Percentiles rank a stretch among this genome's conserved stretches.
Conservation (phyloP, 2,113 vertebrate species). For the Plestiodon gilberti region DNA sequence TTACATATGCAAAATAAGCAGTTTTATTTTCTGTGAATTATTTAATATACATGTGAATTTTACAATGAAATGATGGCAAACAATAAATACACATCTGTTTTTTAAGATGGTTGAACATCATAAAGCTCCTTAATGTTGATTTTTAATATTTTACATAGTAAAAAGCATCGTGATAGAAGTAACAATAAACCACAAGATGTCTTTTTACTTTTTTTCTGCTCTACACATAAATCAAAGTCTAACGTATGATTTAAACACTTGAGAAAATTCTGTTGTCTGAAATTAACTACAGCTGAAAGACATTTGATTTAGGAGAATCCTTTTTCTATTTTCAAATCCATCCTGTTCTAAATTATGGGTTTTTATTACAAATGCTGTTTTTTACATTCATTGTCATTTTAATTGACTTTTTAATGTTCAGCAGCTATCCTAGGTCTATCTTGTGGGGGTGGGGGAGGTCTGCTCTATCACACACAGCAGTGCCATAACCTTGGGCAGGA, state of each 20-base stretch:
- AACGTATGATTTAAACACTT: conserved; percentile 60
- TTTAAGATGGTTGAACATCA: not conserved
- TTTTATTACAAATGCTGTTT: conserved; percentile 72
- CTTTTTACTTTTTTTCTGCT: conserved; percentile 29
- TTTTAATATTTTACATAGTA: not conserved
- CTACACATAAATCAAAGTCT: conserved; percentile 57
- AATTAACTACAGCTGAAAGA: conserved; percentile 71
- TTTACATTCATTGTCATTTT: conserved; percentile 68
- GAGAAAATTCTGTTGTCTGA: conserved; percentile 68
- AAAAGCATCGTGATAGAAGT: not conserved
- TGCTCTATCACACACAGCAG: no score
- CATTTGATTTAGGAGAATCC: conserved; percentile 69
- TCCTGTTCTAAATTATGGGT: conserved; percentile 63
- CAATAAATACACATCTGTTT: not conserved
- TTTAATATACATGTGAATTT: not conserved
- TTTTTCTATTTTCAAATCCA: conserved; percentile 65
- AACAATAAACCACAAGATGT: conserved; percentile 14
- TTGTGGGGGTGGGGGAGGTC: no score
- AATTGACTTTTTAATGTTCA: conserved; percentile 65
- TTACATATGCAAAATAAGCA: not conserved
- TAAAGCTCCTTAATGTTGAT: not conserved
- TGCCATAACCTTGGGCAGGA: not conserved
- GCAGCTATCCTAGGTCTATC: conserved; percentile 60
- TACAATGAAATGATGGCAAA: not conserved
- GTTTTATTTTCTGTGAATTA: accelerated